These are phyloP conservation scores for Zhengitettix transpicula DNA, from an alignment of 2,888 invertebrate genomes.

Conservation along the genomic window DNA sequence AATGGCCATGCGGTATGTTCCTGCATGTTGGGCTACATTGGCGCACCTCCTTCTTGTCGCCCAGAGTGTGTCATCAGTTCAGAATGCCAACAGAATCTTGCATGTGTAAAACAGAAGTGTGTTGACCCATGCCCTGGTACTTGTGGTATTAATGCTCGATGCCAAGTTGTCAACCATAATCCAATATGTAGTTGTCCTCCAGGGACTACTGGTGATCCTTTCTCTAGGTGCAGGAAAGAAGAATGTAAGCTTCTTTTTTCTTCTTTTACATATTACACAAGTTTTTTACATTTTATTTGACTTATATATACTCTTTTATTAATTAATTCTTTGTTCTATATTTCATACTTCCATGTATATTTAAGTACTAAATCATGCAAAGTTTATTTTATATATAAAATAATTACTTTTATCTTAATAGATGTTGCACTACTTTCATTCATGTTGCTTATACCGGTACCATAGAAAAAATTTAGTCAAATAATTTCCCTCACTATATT, in stretches of 20 bases:
- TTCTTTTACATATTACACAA: neutral
- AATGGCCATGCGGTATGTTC: constrained; percentile 46
- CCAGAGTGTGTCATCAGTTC: constrained; percentile 50
- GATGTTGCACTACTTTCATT: no score
- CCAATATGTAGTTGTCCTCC: constrained; percentile 47
- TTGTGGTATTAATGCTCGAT: constrained; percentile 46
- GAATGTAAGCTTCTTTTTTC: constrained; percentile 20
- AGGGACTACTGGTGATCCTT: constrained; percentile 48
- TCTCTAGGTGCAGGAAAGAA: constrained; percentile 29
- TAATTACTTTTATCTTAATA: neutral
- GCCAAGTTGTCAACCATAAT: constrained; percentile 49
- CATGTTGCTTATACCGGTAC: no score
- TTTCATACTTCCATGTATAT: no score
- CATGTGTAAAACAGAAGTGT: constrained; percentile 45
- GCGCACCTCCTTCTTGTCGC: constrained; percentile 44
- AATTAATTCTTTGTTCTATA: no score
- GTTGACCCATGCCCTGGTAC: constrained; percentile 46
- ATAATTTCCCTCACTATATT: no score
- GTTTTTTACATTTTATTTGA: no score
- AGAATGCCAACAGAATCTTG: constrained; percentile 45
- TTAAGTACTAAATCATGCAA: no score
- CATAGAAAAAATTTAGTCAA: no score
- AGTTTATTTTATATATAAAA: no score
- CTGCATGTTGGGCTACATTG: constrained; percentile 41
- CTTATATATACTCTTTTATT: no score